phyloP scores from a whole-genome alignment of 2,797 vertebrate genomes.

The Anabacerthia variegaticeps region DNA sequence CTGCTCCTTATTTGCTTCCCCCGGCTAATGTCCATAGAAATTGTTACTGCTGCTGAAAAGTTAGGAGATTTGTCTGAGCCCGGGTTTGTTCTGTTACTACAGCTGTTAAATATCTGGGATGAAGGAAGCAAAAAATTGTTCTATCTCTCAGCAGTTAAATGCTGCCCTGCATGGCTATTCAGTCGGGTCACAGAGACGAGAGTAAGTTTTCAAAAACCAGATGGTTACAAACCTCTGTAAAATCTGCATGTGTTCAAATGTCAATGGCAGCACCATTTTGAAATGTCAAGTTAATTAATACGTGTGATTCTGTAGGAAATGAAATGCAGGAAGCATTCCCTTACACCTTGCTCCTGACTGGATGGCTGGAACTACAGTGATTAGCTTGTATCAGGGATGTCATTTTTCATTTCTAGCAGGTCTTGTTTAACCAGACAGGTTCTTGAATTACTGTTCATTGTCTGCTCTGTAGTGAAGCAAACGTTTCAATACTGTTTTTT shows the following conservation, averaged over 20 bases:
- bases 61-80: background rate
- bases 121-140: background rate
- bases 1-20: background rate
- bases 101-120: background rate
- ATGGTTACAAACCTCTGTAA: background rate
- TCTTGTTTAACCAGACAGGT: conserved; percentile 10
- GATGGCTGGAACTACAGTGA: conserved; percentile 20
- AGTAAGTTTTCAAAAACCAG: background rate
- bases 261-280: background rate
- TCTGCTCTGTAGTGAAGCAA: conserved; percentile 21
- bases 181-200: background rate
- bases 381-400: conserved; percentile 25
- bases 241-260: conserved; percentile 1
- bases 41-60: background rate
- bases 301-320: conserved; percentile 35
- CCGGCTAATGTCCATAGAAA: background rate
- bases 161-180: background rate
- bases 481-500: background rate
- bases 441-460: conserved; percentile 42
- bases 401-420: conserved; percentile 56
- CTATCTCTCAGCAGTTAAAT: background rate
- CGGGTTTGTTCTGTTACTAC: background rate
- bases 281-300: conserved; percentile 53
- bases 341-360: background rate
- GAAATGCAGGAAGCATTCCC: background rate